These are phyloP conservation scores for Melanostoma mellinum DNA, from an alignment of 2,888 invertebrate species.

Conservation along the genomic window DNA sequence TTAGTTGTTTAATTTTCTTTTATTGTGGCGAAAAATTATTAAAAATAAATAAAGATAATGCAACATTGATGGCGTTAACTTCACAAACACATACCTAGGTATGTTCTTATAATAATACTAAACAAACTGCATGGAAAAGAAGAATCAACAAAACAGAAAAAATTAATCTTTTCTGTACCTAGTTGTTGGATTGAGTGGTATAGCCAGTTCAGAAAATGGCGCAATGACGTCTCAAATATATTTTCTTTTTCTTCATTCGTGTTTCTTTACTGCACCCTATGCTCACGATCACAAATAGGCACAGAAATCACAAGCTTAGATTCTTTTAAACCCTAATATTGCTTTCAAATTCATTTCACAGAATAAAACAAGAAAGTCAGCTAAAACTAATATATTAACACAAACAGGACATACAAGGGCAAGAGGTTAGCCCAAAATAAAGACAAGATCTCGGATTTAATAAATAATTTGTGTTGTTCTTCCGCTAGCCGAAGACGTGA, in stretches of 20 bases:
- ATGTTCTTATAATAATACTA: constrained; percentile 8
- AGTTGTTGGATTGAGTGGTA: constrained; percentile 19
- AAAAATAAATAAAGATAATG: constrained; percentile 64
- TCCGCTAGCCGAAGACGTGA: constrained; percentile 82
- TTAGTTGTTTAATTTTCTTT: constrained; percentile 46
- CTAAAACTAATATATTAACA: constrained; percentile 34
- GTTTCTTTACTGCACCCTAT: neutral
- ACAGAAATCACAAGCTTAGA: constrained; percentile 57
- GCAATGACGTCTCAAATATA: neutral
- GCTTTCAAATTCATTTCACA: constrained; percentile 63
- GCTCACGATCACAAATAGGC: constrained; percentile 27
- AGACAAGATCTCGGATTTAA: constrained; percentile 44
- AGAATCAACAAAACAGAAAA: neutral
- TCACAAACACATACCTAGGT: constrained; percentile 42
- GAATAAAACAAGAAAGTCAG: constrained; percentile 51
- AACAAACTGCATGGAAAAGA: constrained; percentile 18
- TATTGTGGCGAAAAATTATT: constrained; percentile 58
- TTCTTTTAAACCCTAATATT: constrained; percentile 66
- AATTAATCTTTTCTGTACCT: constrained; percentile 32
- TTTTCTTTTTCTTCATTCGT: constrained; percentile 5
- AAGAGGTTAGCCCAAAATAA: constrained; percentile 22
- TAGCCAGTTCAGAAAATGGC: neutral
- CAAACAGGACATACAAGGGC: constrained; percentile 34
- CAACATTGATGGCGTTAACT: constrained; percentile 60
- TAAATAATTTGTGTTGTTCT: constrained; percentile 76